Percentiles rank a stretch among this genome's conserved stretches.
phyloP scores from a whole-genome alignment of 2,113 vertebrate genomes.

The Rhineura floridana region DNA sequence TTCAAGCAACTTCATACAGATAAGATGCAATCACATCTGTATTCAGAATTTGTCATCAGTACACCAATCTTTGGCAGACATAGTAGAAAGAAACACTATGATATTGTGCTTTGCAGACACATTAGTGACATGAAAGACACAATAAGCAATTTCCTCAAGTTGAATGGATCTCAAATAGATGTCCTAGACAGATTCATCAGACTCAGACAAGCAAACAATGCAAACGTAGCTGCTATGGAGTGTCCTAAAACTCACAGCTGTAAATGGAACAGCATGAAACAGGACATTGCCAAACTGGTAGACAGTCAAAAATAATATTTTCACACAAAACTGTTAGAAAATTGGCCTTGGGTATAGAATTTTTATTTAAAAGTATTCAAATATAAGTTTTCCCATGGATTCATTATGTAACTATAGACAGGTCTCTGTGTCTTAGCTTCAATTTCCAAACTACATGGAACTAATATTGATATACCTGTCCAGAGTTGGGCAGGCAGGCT shows the following conservation, averaged over 20 bases:
- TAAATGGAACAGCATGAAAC: slow-evolving; percentile 42
- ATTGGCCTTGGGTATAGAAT: too few relatives aligned
- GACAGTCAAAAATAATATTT: background rate
- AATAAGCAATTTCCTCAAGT: slow-evolving; percentile 57
- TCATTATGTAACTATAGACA: background rate
- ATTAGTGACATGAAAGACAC: slow-evolving; percentile 49
- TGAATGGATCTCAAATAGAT: slow-evolving; percentile 53
- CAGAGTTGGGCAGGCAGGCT: too few relatives aligned
- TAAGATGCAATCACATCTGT: slow-evolving; percentile 23
- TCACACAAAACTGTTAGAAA: background rate
- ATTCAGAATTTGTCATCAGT: slow-evolving; percentile 39
- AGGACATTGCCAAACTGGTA: slow-evolving; percentile 8
- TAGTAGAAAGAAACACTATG: slow-evolving; percentile 33
- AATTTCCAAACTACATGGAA: background rate
- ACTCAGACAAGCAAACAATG: slow-evolving; percentile 49
- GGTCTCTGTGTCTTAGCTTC: background rate
- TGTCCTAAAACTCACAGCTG: slow-evolving; percentile 19
- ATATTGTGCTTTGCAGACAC: slow-evolving; percentile 21
- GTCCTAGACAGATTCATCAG: slow-evolving; percentile 32
- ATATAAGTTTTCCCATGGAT: background rate
- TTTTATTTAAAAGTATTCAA: background rate
- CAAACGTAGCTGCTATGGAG: slow-evolving; percentile 34
- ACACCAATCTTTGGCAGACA: slow-evolving; percentile 9
- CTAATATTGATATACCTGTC: background rate
- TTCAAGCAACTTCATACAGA: slow-evolving; percentile 34